Base-by-base conservation (phyloP, 1,140 invertebrate species). In the Nymphalis io region DNA sequence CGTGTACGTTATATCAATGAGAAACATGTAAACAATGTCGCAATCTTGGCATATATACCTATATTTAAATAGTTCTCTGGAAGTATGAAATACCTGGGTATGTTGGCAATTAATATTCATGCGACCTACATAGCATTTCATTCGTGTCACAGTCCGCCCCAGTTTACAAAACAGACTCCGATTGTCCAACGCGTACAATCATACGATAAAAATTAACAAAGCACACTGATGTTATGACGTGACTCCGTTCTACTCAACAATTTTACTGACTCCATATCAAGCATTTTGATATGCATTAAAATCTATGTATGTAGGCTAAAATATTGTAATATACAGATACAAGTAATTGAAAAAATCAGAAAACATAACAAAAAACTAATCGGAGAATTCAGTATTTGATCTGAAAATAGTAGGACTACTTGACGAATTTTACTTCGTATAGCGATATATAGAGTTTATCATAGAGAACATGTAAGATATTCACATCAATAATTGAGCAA, bases 61-160 rank as follows among this genome's bases (percentile, higher is more conserved):
- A 40, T 3, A 12, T 38, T 51, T n/a, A 16, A 46, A 46, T 51
- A 51, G 20, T 20, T 23, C 21, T 39, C 44, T 27, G 55, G n/a
- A 58, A 60, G 59, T 63, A 39, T 16, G 59, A 64, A 68, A 63
- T 42, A 42, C 46, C 42, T 60, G 40, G 27, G 58, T 66, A 61
- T 55, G 21, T 55, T 66, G 23, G n/a, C 27, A 46, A 73, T 76
- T 53, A 74, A 78, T 80, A 80, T 80, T 78, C 74, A 76, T 63
- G 60, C 69, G 74, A 64, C 72, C 76, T 65, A 76, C 51, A 78
- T 79, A 60, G 58, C 27, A 44, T 44, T 57, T 66, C 42, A 58
- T 44, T 51, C 59, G 33, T 51, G 70, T 70, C 70, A 63, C 53
- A 59, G 27, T 44, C 42, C 68, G 74, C 23, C 65, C 79, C 53